A percentile compares a stretch with the other conserved stretches of the same genome.
These are phyloP conservation scores for Ectemnius lituratus DNA, from an alignment of 2,888 invertebrate genomes.

Conservation along the genomic window DNA sequence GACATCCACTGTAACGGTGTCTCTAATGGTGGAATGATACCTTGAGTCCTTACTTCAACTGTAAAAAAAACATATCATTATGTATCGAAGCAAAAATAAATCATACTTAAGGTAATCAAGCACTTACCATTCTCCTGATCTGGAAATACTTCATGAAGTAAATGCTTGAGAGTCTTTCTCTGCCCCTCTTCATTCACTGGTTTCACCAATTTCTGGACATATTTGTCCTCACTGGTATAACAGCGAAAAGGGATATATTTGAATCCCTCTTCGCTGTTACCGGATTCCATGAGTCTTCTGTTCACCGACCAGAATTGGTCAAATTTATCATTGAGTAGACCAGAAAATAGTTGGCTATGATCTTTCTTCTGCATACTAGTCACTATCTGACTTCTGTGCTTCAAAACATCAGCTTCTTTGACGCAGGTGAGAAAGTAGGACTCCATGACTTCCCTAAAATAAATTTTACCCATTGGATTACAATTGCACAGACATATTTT, in stretches of 20 bases:
- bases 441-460: slow-evolving; percentile 91
- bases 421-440: slow-evolving; percentile 96
- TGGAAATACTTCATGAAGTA: slow-evolving; percentile 86
- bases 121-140: slow-evolving; percentile 78
- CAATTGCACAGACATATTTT: not conserved
- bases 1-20: slow-evolving; percentile 98
- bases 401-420: slow-evolving; percentile 99
- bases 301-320: slow-evolving; percentile 99
- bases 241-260: slow-evolving; percentile 94
- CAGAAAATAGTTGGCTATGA: slow-evolving; percentile 97
- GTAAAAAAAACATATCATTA: slow-evolving; percentile 1
- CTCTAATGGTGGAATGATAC: slow-evolving; percentile 90
- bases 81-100: not conserved
- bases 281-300: slow-evolving; percentile 94
- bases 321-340: slow-evolving; percentile 97
- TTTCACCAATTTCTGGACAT: slow-evolving; percentile 86
- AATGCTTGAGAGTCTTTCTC: slow-evolving; percentile 85
- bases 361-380: slow-evolving; percentile 97
- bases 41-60: slow-evolving; percentile 92
- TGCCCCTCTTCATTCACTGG: slow-evolving; percentile 88
- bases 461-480: not conserved
- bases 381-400: slow-evolving; percentile 94
- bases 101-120: too few species aligned
- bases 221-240: slow-evolving; percentile 84
- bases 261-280: slow-evolving; percentile 88